These are phyloP conservation scores for Cydia pomonella DNA, from an alignment of 1,140 invertebrate species.

Conservation along the genomic window DNA sequence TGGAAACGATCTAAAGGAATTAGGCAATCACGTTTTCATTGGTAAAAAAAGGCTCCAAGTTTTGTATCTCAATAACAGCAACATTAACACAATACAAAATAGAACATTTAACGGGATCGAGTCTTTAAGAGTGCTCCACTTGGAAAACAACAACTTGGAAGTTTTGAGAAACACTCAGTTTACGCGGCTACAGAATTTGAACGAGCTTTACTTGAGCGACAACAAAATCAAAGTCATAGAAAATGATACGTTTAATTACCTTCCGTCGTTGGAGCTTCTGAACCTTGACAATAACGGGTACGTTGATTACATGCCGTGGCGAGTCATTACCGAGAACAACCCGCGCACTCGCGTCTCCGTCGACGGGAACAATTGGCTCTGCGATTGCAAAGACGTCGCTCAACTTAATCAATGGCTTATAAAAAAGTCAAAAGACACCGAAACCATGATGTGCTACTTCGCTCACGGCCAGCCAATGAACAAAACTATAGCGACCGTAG, in stretches of 20 bases:
- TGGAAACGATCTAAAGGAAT: slow-evolving; percentile 90
- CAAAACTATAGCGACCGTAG: slow-evolving; percentile 72
- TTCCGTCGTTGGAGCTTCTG: slow-evolving; percentile 88
- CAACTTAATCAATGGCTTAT: slow-evolving; percentile 84
- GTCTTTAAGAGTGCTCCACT: slow-evolving; percentile 86
- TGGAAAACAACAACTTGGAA: slow-evolving; percentile 90
- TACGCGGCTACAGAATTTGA: slow-evolving; percentile 85
- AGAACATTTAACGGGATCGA: slow-evolving; percentile 92
- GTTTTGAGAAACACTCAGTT: slow-evolving; percentile 90
- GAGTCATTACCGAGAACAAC: slow-evolving; percentile 80
- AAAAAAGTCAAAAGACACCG: slow-evolving; percentile 78
- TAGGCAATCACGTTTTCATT: slow-evolving; percentile 93
- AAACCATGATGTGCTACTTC: slow-evolving; percentile 76
- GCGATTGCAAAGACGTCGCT: slow-evolving; percentile 85
- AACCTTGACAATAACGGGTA: slow-evolving; percentile 91
- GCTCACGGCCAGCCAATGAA: slow-evolving; percentile 74
- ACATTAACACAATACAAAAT: slow-evolving; percentile 89
- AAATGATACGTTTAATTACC: slow-evolving; percentile 88
- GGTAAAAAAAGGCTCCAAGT: slow-evolving; percentile 92
- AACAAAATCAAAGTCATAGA: slow-evolving; percentile 88
- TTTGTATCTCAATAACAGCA: slow-evolving; percentile 91
- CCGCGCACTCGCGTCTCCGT: slow-evolving; percentile 83
- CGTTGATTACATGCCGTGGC: slow-evolving; percentile 88
- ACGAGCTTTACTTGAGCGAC: slow-evolving; percentile 90
- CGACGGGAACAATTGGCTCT: slow-evolving; percentile 87